Conservation (phyloP, 2,888 invertebrate genomes). For the Cyaniris semiargus region DNA sequence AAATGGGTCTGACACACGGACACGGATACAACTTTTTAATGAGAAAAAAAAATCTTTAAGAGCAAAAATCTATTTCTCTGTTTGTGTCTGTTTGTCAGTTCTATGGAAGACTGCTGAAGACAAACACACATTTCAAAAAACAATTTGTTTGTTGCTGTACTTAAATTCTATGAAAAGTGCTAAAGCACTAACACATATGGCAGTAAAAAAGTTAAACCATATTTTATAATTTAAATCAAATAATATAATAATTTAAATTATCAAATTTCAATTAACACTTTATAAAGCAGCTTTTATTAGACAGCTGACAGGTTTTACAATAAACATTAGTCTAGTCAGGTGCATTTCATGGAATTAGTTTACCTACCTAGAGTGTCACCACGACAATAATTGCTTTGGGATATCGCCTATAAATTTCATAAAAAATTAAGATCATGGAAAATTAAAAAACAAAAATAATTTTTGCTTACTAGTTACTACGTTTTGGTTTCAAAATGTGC, state of each 20-base stretch:
- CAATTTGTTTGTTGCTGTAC: too few relatives aligned
- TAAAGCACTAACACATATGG: not conserved
- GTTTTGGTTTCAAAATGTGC: too few relatives aligned
- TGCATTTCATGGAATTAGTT: not conserved
- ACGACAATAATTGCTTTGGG: too few relatives aligned
- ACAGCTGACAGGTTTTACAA: not conserved
- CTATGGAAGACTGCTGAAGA: too few relatives aligned
- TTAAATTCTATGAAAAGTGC: not conserved
- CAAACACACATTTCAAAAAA: too few relatives aligned
- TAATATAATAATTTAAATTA: not conserved
- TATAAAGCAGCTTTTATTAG: not conserved
- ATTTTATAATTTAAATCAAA: too few relatives aligned
- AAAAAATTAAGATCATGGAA: too few relatives aligned
- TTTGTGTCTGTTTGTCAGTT: not conserved
- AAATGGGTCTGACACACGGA: conserved; percentile 16
- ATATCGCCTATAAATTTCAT: too few relatives aligned
- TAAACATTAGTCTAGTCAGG: not conserved
- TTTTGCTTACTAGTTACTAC: too few relatives aligned
- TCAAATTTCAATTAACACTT: not conserved
- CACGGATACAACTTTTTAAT: conserved; percentile 17
- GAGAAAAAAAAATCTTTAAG: not conserved
- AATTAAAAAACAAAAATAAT: too few relatives aligned
- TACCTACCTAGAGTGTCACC: too few relatives aligned
- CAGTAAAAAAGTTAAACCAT: too few relatives aligned
- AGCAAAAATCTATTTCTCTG: not conserved